Conservation (phyloP, 2,888 invertebrate species). For the Alviniconcha strummeri region DNA sequence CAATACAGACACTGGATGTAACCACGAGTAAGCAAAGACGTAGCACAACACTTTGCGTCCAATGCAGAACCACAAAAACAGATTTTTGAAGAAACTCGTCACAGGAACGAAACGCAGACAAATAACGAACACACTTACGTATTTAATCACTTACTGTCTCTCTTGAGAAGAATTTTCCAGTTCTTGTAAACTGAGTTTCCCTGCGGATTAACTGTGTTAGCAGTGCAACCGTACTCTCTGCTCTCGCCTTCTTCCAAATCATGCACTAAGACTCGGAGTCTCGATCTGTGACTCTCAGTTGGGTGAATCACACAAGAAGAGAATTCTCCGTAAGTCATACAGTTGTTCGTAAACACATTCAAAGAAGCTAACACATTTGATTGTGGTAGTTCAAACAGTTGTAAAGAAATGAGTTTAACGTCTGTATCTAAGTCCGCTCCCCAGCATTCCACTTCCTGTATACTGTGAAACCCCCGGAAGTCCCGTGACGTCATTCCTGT, state of each 20-base stretch:
- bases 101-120: too few relatives aligned
- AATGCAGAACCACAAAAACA: too few relatives aligned
- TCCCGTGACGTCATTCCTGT: constrained; percentile 21
- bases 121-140: not conserved
- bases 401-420: constrained; percentile 20
- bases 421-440: constrained; percentile 15
- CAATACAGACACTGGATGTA: too few relatives aligned
- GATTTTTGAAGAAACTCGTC: too few relatives aligned
- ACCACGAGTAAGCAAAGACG: too few relatives aligned
- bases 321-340: constrained; percentile 18
- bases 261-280: constrained; percentile 10
- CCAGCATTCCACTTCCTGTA: constrained; percentile 34
- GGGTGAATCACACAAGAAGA: constrained; percentile 19
- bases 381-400: not conserved
- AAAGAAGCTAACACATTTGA: not conserved
- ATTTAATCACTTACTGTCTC: constrained; percentile 10
- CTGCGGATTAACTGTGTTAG: not conserved
- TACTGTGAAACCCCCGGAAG: constrained; percentile 13
- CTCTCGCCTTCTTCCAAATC: constrained; percentile 24
- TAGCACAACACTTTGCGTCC: too few relatives aligned
- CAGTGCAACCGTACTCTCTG: constrained; percentile 22
- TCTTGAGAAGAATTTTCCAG: not conserved
- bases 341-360: constrained; percentile 17
- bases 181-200: constrained; percentile 1
- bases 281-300: not conserved